These are phyloP conservation scores for Thaleichthys pacificus DNA, from an alignment of 2,797 vertebrate genomes.

Conservation along the genomic window DNA sequence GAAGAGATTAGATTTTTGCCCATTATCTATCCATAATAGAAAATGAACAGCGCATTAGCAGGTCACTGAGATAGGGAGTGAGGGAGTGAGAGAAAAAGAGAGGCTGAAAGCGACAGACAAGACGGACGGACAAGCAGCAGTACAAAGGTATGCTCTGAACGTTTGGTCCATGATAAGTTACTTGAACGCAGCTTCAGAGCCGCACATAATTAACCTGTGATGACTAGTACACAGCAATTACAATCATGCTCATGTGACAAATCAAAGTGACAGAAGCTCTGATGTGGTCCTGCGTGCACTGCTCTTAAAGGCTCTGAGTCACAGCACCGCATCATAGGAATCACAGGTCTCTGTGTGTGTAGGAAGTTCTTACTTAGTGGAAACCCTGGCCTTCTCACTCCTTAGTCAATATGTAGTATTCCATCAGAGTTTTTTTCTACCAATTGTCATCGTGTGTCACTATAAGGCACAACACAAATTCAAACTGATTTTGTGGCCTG, in stretches of 20 bases:
- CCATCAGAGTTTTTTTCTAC: no score
- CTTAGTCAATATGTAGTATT: no score
- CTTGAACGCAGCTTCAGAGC: conserved; percentile 30
- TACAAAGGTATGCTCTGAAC: background rate
- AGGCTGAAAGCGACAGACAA: conserved; percentile 20
- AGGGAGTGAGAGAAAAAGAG: conserved; percentile 14
- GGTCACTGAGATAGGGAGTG: conserved; percentile 75
- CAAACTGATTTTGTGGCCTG: no score
- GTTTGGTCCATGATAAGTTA: background rate
- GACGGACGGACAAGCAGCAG: conserved; percentile 14
- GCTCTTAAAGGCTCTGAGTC: conserved; percentile 5
- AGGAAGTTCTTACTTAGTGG: background rate
- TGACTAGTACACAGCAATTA: conserved; percentile 70
- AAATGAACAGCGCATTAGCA: conserved; percentile 93
- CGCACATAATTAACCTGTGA: conserved; percentile 63
- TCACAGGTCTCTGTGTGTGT: background rate
- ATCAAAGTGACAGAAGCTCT: conserved; percentile 65
- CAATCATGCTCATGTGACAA: conserved; percentile 65
- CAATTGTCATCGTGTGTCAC: no score
- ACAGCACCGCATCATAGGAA: background rate
- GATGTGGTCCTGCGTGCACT: conserved; percentile 31
- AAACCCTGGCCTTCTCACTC: no score
- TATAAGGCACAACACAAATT: no score
- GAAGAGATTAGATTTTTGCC: conserved; percentile 96
- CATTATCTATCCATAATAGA: conserved; percentile 98